Percentiles rank a stretch among this genome's conserved stretches.
Evolutionary conservation across 2,797 vertebrate species (phyloP).

Genomic region (Darevskia mixta): DNA sequence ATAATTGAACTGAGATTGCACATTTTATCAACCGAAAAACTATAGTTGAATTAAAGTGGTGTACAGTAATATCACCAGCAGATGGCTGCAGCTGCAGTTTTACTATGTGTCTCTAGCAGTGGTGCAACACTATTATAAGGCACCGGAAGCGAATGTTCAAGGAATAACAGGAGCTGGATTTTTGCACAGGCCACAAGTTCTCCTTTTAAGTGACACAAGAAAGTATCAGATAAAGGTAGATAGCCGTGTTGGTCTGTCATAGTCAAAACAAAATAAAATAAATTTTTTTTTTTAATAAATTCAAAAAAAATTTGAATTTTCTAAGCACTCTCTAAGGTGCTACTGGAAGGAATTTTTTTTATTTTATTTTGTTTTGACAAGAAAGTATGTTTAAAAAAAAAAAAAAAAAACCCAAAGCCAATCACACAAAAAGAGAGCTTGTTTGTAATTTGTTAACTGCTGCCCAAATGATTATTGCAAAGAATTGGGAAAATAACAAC

Average conservation of each 20-base stretch:
- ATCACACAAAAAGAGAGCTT: not conserved
- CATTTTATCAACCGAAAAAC: too few species aligned
- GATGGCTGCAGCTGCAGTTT: not conserved
- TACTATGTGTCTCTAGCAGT: not conserved
- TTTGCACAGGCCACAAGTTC: not conserved
- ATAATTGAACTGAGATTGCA: not conserved
- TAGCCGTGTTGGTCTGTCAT: too few species aligned
- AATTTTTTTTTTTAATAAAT: too few species aligned
- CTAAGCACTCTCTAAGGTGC: too few species aligned
- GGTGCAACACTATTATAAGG: not conserved
- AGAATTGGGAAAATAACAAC: not conserved
- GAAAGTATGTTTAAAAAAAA: not conserved
- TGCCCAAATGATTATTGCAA: constrained; percentile 2
- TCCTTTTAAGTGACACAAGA: not conserved
- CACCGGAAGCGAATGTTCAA: not conserved
- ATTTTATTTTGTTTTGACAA: too few species aligned
- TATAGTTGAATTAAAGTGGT: not conserved
- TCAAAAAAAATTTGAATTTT: too few species aligned
- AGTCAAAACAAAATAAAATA: too few species aligned
- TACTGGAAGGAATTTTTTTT: too few species aligned
- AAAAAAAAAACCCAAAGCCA: not conserved
- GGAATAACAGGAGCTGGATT: not conserved
- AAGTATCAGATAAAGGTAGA: too few species aligned
- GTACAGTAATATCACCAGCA: not conserved
- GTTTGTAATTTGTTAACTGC: not conserved